A percentile compares a stretch with the other conserved stretches of the same genome.
phyloP scores from a whole-genome alignment of 64 coral and sea anemone genomes.

The Astreopora myriophthalma region DNA sequence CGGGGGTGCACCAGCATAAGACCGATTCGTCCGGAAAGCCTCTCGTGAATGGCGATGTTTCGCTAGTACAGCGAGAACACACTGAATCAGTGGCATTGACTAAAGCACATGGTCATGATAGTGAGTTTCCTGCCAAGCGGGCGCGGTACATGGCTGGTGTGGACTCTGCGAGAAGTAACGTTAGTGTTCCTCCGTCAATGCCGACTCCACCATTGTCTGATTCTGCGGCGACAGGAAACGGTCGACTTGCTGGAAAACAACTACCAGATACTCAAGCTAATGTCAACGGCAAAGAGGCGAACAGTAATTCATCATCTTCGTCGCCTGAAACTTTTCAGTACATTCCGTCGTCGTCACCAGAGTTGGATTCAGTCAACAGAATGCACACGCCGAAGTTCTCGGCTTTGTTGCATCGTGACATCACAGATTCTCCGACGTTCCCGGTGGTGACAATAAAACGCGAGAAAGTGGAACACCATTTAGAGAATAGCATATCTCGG shows the following conservation, averaged over 20 bases:
- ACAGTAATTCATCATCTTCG: slow-evolving; percentile 65
- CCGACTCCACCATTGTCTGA: slow-evolving; percentile 29
- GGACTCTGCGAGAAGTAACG: background rate
- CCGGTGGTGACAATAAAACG: slow-evolving; percentile 73
- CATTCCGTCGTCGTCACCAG: slow-evolving; percentile 87
- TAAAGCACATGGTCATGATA: background rate
- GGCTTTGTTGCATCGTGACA: slow-evolving; percentile 70
- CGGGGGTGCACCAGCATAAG: slow-evolving; percentile 11
- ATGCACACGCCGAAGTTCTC: slow-evolving; percentile 71
- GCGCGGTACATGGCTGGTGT: background rate
- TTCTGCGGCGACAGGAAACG: slow-evolving; percentile 4
- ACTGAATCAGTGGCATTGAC: background rate
- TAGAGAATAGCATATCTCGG: slow-evolving; percentile 42
- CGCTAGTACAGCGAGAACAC: slow-evolving; percentile 8
- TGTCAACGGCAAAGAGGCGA: slow-evolving; percentile 15
- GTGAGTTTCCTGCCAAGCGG: background rate
- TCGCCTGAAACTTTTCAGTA: slow-evolving; percentile 90
- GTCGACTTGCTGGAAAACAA: background rate
- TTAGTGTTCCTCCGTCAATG: slow-evolving; percentile 19
- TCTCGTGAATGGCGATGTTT: slow-evolving; percentile 85
- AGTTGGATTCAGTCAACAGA: slow-evolving; percentile 83
- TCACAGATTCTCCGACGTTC: slow-evolving; percentile 81
- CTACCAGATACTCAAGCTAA: background rate
- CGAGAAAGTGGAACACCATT: slow-evolving; percentile 66
- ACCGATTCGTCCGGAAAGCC: slow-evolving; percentile 65